phyloP scores from a whole-genome alignment of 92 coral and sea anemone genomes.

The Scolanthus callimorphus region DNA sequence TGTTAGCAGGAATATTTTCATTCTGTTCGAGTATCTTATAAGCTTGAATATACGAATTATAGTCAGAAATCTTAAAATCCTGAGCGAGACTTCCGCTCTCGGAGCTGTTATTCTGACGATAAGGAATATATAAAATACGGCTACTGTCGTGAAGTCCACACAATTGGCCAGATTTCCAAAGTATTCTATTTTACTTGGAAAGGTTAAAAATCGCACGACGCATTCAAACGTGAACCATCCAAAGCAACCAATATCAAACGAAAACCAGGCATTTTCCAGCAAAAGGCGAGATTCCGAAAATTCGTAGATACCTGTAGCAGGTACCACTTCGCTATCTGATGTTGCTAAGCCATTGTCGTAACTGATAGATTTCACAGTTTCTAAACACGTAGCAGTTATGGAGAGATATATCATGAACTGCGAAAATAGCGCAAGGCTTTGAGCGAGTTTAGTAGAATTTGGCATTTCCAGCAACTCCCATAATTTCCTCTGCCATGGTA shows the following conservation, averaged over 20 bases:
- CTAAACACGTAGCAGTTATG: slow-evolving; percentile 56
- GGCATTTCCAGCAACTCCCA: slow-evolving; percentile 82
- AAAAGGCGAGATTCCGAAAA: slow-evolving; percentile 2
- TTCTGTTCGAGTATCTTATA: slow-evolving; percentile 61
- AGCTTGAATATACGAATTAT: slow-evolving; percentile 68
- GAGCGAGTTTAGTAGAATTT: slow-evolving; percentile 54
- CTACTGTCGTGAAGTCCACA: slow-evolving; percentile 64
- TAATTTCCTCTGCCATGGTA: slow-evolving; percentile 55
- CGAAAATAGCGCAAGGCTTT: slow-evolving; percentile 45
- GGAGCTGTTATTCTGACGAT: slow-evolving; percentile 53
- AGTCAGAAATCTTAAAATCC: slow-evolving; percentile 46
- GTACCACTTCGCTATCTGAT: no score
- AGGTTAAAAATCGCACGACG: slow-evolving; percentile 55
- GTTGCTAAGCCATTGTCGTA: background rate
- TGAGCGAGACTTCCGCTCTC: slow-evolving; percentile 25
- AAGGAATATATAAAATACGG: slow-evolving; percentile 54
- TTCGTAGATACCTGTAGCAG: background rate
- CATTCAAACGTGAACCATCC: slow-evolving; percentile 86
- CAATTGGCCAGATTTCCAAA: slow-evolving; percentile 58
- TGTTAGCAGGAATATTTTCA: slow-evolving; percentile 64
- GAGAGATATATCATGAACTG: slow-evolving; percentile 60
- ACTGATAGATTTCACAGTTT: slow-evolving; percentile 50
- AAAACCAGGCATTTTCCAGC: slow-evolving; percentile 51
- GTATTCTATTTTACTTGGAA: slow-evolving; percentile 72
- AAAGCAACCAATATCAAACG: slow-evolving; percentile 65